phyloP scores from a whole-genome alignment of 2,888 invertebrate genomes.

The Xylocampa areola region DNA sequence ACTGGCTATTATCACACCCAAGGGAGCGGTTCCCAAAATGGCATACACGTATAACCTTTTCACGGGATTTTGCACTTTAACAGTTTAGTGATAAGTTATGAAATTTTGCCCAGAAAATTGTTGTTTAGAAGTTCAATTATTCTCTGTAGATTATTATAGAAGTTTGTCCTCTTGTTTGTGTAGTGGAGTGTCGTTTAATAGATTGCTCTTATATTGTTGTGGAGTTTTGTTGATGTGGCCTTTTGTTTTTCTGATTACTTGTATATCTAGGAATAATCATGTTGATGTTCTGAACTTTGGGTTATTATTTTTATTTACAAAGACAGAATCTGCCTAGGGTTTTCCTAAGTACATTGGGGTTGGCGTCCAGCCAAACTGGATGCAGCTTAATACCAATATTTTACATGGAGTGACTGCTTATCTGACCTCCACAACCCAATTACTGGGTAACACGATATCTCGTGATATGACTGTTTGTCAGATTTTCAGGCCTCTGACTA shows the following conservation, averaged over 20 bases:
- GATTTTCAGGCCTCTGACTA: no score
- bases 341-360: no score
- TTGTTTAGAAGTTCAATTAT: conserved; percentile 47
- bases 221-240: conserved; percentile 23
- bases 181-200: conserved; percentile 40
- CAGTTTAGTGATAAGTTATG: conserved; percentile 46
- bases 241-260: conserved; percentile 29
- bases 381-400: no score
- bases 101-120: conserved; percentile 40
- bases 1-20: conserved; percentile 40
- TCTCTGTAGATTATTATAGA: conserved; percentile 39
- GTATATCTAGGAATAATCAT: conserved; percentile 7
- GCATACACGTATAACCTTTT: conserved; percentile 57
- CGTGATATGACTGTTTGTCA: no score
- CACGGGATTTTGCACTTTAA: conserved; percentile 43
- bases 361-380: no score
- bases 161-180: conserved; percentile 44
- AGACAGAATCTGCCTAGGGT: not conserved
- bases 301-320: not conserved
- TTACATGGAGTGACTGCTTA: no score
- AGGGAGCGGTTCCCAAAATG: conserved; percentile 56
- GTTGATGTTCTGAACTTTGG: conserved; percentile 1
- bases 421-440: no score
- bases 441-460: no score
- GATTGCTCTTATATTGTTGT: conserved; percentile 45